A percentile compares a stretch with the other conserved stretches of the same genome.
Evolutionary conservation across 2,888 invertebrate genomes (phyloP).

Genomic region (Geophilus truncorum): DNA sequence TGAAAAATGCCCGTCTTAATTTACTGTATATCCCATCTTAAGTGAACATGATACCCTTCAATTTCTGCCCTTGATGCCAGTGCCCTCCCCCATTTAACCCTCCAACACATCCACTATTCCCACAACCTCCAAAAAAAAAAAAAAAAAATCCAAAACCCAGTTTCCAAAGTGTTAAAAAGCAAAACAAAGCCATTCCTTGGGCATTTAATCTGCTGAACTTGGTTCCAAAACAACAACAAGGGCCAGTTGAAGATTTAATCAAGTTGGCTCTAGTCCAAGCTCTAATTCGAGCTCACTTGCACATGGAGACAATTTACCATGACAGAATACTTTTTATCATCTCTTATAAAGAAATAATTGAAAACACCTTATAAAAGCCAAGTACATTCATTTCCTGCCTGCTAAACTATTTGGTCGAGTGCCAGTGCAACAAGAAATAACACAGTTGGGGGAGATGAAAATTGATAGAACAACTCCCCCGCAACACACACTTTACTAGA

Average conservation of each 20-base stretch:
- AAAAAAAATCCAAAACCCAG: not conserved
- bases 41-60: too few species aligned
- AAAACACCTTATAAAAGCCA: conserved; percentile 17
- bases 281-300: conserved; percentile 18
- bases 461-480: not conserved
- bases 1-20: too few species aligned
- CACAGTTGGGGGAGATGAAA: not conserved
- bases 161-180: not conserved
- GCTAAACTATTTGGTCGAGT: not conserved
- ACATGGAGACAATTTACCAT: conserved; percentile 30
- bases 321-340: not conserved
- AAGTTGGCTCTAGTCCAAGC: not conserved
- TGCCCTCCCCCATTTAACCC: too few species aligned
- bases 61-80: too few species aligned
- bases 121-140: not conserved
- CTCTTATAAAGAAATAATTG: conserved; percentile 25
- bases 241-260: not conserved
- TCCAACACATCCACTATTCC: too few species aligned
- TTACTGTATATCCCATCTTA: too few species aligned
- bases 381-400: not conserved
- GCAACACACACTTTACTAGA: not conserved
- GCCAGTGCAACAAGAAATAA: not conserved
- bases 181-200: not conserved
- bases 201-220: not conserved
- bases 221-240: not conserved